Base-by-base conservation (phyloP, 2,888 invertebrate genomes). In the Agonum fuliginosum region DNA sequence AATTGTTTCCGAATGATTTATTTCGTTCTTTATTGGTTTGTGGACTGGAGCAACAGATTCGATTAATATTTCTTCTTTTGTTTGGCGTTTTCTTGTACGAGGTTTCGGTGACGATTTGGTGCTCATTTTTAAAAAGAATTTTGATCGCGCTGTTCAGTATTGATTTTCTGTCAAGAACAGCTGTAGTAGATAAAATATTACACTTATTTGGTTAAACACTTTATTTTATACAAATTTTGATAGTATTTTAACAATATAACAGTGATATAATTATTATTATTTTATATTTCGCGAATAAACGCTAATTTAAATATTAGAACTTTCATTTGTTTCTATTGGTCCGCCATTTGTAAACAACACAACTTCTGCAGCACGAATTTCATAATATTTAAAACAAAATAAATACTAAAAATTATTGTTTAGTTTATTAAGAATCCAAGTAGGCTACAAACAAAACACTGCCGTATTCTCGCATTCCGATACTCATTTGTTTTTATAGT, bases 11-110 rank as follows among this genome's bases (percentile, higher is more conserved):
- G 70, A 17, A 43, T 58, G 77, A 20, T 69, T 70, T 37, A 58
- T 77, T 24, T 77, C 77, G 43, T 69, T 79, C 70, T 81, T 82
- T 6, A 81, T 79, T 4, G 84, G 80, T 81, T 85, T 85, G 79
- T 87, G 87, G 67, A 87, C 87, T 80, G 86, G 87, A 4, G 84
- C 86, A 5, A 87, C 85, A 5, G 86, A 86, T 81, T 87, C 86
- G 79, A 85, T 84, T 78, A 85, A 85, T 81, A 84, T 84, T 70
- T 86, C 86, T 41, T 85, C 84, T 81, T 84, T 85, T 78, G 82
- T 83, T 80, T 84, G 83, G 79, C 82, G 83, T 37, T 75, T 65
- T 65, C 65, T 43, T 81, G 84, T 85, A 78, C 84, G 82, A 30
- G 84, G 80, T 69, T 83, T 82, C 17, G 85, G 83, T 37, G 83